Base-by-base conservation (phyloP, 2,797 vertebrate species). In the Nyctibius grandis region DNA sequence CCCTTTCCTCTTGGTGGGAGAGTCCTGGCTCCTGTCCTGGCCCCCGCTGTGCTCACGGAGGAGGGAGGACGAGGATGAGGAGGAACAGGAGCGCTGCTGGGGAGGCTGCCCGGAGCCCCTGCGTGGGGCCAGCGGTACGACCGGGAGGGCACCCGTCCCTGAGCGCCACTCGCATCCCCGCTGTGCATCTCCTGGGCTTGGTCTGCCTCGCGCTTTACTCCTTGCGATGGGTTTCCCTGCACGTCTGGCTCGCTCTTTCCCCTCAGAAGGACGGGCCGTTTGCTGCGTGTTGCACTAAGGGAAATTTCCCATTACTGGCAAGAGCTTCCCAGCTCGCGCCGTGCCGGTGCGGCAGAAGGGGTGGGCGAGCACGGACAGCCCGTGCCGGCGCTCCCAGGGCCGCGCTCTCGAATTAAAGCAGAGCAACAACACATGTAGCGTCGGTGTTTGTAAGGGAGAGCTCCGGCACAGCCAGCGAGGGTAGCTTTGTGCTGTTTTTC, bases 401-500 rank as follows among this genome's bases (percentile, higher is more conserved):
- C 0, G 1, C 54, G n/a, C 45, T 64, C 59, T 74, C 36, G 20
- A 67, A 47, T 51, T 19, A 15, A 83, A 83, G 76, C 59, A 19
- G 65, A 91, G 88, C 44, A 84, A 57, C 86, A 80, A 59, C 64
- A 36, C n/a, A 2, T 12, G 36, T 36, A 15, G 67, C 2, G 5
- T 38, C 9, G 15, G 6, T 11, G 25, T 78, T 31, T 28, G 89
- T 82, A 59, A 90, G 33, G 20, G 74, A 87, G 89, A 25, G 77
- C 87, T 59, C 91, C 17, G 38, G 91, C 91, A 25, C 34, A 63
- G 54, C 56, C 54, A 60, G 16, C 6, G 16, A 63, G 60, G 73
- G 76, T 45, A 92, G 81, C 88, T 91, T 81, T 54, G 85, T 93
- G 80, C 51, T 88, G 25, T 92, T 96, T 96, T 90, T 84, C 69